Evolutionary conservation across 2,888 invertebrate species (phyloP).

Genomic region (Nematopogon swammerdamellus): DNA sequence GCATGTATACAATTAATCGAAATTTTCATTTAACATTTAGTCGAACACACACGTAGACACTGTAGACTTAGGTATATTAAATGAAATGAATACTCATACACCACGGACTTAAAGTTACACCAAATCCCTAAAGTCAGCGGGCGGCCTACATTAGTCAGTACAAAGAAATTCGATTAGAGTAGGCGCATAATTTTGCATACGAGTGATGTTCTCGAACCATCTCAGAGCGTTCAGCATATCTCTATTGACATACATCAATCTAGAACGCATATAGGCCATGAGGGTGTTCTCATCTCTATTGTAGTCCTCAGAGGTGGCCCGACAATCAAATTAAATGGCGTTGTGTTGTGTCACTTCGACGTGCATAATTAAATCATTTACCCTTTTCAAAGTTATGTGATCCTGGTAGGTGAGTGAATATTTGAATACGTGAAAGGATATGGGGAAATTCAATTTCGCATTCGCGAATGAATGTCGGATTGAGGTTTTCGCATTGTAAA

Average conservation of each 20-base stretch:
- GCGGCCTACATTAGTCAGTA: slow-evolving; percentile 22
- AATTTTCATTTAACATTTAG: too few relatives aligned
- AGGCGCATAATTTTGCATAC: slow-evolving; percentile 45
- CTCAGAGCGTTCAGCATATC: neutral
- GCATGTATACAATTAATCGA: too few relatives aligned
- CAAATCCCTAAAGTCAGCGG: slow-evolving; percentile 26
- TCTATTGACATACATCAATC: neutral
- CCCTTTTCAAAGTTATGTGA: slow-evolving; percentile 25
- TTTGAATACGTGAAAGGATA: slow-evolving; percentile 1
- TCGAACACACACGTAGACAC: too few relatives aligned
- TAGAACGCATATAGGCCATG: neutral
- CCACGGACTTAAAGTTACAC: too few relatives aligned
- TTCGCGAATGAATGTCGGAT: neutral
- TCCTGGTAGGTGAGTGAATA: slow-evolving; percentile 1
- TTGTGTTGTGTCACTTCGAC: slow-evolving; percentile 24
- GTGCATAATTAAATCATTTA: slow-evolving; percentile 45
- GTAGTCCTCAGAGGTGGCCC: slow-evolving; percentile 8
- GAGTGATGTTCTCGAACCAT: slow-evolving; percentile 21
- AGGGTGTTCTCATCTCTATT: neutral
- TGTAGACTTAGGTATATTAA: too few relatives aligned
- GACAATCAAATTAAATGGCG: slow-evolving; percentile 47
- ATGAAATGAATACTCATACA: too few relatives aligned
- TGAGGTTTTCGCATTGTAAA: neutral
- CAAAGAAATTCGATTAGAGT: slow-evolving; percentile 51
- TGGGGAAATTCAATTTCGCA: slow-evolving; percentile 2